Base-by-base conservation (phyloP, 2,888 invertebrate genomes). In the Carcina quercana region DNA sequence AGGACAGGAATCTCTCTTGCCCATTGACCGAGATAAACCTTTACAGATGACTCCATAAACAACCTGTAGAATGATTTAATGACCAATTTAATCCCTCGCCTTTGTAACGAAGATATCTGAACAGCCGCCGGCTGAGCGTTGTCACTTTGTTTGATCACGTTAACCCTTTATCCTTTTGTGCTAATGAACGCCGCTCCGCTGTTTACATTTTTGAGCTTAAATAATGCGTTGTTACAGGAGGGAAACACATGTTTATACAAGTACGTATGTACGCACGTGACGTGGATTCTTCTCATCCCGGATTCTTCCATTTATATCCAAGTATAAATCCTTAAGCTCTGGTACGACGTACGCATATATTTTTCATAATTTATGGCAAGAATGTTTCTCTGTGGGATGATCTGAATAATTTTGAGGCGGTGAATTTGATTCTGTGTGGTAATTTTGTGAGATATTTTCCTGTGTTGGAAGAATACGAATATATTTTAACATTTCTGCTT, bases 301-400 rank as follows among this genome's bases (percentile, higher is more conserved):
- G 10, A 30, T 30, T 30, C 15, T 37, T 43, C 40, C 35, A 40
- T 47, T 47, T 53, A 42, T 46, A 47, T 50, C 42, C 42, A 37
- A 26, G 42, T 40, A 50, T 38, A 55, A 59, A 53, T 53, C 52
- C 51, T 45, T 50, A 52, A 53, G 53, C 58, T 50, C 46, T 32
- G 40, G 41, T 21, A 35, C 40, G 41, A 46, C 45, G 40, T 45
- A 38, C 47, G 47, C 53, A 50, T 53, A 33, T 40, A 25, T 52
- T 52, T 49, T 53, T 50, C 42, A 50, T 56, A 58, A 58, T 56
- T 53, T 58, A 58, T 54, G 38, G 35, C 45, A 30, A 30, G 37
- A n/a, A 51, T 45, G 45, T 53, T 40, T 33, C 22, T 30, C 15
- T n/a, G 29, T 4, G 29, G 30, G 34, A 28, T 37, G 43, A 44